A percentile compares a stretch with the other conserved stretches of the same genome.
Conservation (phyloP, 1,140 invertebrate genomes). For the Arion vulgaris region DNA sequence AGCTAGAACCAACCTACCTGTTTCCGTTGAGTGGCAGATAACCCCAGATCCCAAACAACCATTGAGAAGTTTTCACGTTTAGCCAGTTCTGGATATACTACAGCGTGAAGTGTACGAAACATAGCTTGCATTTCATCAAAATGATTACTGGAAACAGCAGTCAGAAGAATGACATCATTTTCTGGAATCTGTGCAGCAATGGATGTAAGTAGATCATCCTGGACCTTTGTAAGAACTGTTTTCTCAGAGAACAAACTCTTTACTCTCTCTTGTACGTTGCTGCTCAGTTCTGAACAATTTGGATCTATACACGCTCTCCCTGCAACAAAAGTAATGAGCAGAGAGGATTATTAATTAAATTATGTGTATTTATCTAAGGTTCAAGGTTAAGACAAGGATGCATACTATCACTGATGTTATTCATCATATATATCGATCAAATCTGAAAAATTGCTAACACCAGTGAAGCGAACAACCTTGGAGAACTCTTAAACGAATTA, state of each 20-base stretch:
- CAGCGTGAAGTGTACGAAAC: slow-evolving; percentile 18
- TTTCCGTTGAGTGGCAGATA: not conserved
- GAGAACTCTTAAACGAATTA: too few species aligned
- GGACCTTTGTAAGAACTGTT: not conserved
- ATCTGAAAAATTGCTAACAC: too few species aligned
- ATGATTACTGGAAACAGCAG: slow-evolving; percentile 16
- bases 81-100: slow-evolving; percentile 9
- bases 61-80: slow-evolving; percentile 10
- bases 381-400: too few species aligned
- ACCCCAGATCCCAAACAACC: slow-evolving; percentile 20
- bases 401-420: too few species aligned
- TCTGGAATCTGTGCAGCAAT: not conserved
- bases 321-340: too few species aligned
- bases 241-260: not conserved
- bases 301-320: not conserved
- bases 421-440: too few species aligned
- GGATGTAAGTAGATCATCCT: not conserved
- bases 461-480: too few species aligned
- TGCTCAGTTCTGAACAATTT: not conserved
- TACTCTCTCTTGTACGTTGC: not conserved
- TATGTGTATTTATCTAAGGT: too few species aligned
- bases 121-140: slow-evolving; percentile 30
- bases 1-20: not conserved
- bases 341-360: too few species aligned
- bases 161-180: slow-evolving; percentile 28